Evolutionary conservation across 2,113 vertebrate species (phyloP), one percentile per base, ranked within the genome.

Genomic region (Ascaphus truei): DNA sequence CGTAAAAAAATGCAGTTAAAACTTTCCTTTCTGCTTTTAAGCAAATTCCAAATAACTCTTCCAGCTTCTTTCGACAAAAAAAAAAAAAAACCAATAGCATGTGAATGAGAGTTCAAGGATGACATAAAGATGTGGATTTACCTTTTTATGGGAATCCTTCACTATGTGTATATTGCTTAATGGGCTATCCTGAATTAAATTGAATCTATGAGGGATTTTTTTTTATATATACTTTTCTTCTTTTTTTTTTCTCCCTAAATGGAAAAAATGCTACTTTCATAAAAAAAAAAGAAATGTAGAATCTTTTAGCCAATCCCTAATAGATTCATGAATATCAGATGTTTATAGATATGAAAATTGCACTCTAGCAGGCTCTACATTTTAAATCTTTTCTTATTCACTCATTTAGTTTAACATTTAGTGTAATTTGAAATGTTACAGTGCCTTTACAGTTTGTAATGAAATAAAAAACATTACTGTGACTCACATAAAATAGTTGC

Each of bases 61-160:
- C 5, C 5, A 18, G 7, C 11, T 11, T 31, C 33, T 65, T 53
- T 55, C 36, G 33, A 53, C 47, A 53, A 53, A 50, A 55, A 66
- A 31, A 64, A 45, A n/a, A 13, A 66, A 66, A 41, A 51, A n/a
- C 43, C 39, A 15, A 10, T 27, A 52, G 11, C 16, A 23, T 66
- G 63, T 43, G 63, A 66, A 66, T 66, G 36, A 66, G 63, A 66
- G 50, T 66, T 66, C 63, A 66, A 66, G 63, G 63, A 66, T 66
- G 36, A 66, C 53, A 55, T 55, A 22, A 66, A 66, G 63, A 43
- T 30, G n/a, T 66, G 18, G 36, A 26, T 55, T 56, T 66, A 43
- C 23, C 26, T 23, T 66, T 64, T 55, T 56, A 43, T 43, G 55
- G 63, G 55, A 56, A 43, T 56, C 27, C 16, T 66, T 31, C 34